Evolutionary conservation across 2,888 invertebrate genomes (phyloP).

Genomic region (Dilophus febrilis): DNA sequence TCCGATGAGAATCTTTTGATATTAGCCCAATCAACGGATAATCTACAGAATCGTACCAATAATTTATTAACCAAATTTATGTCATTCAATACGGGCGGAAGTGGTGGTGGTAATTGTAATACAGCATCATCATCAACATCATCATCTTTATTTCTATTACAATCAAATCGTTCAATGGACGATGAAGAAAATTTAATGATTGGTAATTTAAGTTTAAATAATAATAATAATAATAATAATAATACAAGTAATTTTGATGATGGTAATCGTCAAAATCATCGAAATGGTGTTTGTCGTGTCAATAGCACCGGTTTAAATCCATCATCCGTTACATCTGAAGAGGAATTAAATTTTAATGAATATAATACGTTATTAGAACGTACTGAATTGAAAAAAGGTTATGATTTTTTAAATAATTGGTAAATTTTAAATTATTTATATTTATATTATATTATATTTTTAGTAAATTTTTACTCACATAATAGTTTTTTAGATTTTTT

Average conservation of each 20-base stretch:
- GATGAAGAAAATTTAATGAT: slow-evolving; percentile 1
- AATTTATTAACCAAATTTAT: not conserved
- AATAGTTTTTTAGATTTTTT: no score
- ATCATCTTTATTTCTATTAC: not conserved
- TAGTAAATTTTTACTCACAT: no score
- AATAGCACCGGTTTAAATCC: not conserved
- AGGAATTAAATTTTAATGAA: slow-evolving; percentile 4
- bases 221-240: no score
- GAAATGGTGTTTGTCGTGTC: not conserved
- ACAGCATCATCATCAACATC: not conserved
- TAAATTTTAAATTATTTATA: not conserved
- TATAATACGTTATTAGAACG: slow-evolving; percentile 2
- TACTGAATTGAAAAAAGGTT: slow-evolving; percentile 5
- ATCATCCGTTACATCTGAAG: slow-evolving; percentile 4
- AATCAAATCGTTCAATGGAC: not conserved
- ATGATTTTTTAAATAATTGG: slow-evolving; percentile 9
- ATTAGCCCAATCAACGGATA: no score
- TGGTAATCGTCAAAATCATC: not conserved
- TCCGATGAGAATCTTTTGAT: no score
- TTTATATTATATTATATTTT: no score
- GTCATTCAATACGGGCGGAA: not conserved
- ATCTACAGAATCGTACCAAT: not conserved
- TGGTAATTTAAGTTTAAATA: not conserved
- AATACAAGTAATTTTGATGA: no score
- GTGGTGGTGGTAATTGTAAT: no score